Conservation (phyloP, 35 echinoderm and acorn worm genomes). For the Diadema setosum region DNA sequence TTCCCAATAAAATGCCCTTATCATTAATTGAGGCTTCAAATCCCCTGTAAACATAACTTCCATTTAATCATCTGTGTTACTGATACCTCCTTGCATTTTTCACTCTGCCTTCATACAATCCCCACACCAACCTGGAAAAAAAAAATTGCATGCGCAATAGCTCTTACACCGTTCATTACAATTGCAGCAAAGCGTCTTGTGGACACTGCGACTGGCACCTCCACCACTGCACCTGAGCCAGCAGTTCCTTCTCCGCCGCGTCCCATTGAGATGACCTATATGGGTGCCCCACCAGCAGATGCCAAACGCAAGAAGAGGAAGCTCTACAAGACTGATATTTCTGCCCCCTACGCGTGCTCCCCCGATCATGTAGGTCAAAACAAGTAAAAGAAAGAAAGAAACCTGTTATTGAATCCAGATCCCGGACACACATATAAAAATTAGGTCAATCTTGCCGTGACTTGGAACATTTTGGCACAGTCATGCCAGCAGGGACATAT, state of each 20-base stretch:
- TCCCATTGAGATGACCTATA: not conserved
- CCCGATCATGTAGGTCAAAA: conserved; percentile 67
- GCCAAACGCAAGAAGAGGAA: conserved; percentile 61
- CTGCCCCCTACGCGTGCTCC: conserved; percentile 72
- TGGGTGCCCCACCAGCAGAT: not conserved
- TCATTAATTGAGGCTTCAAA: too few species aligned
- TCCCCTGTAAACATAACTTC: too few species aligned
- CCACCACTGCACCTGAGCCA: not conserved
- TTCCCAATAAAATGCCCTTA: too few species aligned
- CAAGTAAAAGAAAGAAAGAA: not conserved
- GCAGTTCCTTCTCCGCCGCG: conserved; percentile 35
- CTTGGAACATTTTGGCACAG: not conserved
- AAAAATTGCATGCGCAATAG: not conserved
- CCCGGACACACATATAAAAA: not conserved
- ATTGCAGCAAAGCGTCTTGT: conserved; percentile 76
- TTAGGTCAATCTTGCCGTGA: not conserved
- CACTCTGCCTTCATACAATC: too few species aligned
- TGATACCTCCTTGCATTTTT: too few species aligned
- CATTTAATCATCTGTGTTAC: too few species aligned
- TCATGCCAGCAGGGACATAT: not conserved
- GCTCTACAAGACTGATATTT: conserved; percentile 90
- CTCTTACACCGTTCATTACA: not conserved
- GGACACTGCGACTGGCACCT: not conserved
- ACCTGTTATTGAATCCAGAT: not conserved
- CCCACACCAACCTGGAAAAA: too few species aligned